Percentiles rank a stretch among this genome's conserved stretches.
Conservation (phyloP, 2,797 vertebrate species). For the Diplodus sargus region DNA sequence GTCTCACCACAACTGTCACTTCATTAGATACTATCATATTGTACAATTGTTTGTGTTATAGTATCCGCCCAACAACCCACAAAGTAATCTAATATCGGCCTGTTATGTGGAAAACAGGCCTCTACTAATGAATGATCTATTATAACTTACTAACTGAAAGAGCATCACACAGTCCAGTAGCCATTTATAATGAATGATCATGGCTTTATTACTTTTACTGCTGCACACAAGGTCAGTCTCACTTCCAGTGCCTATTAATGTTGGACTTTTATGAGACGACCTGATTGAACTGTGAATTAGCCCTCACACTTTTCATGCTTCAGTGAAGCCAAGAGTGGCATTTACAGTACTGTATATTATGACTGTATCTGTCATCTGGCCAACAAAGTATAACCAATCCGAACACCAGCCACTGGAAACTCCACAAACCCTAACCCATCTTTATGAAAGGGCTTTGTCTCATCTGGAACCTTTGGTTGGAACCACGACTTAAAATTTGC, state of each 20-base stretch:
- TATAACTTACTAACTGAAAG: background rate
- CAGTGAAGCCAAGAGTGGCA: slow-evolving; percentile 39
- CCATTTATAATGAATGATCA: slow-evolving; percentile 47
- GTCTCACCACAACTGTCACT: background rate
- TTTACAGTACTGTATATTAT: slow-evolving; percentile 26
- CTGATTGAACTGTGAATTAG: slow-evolving; percentile 56
- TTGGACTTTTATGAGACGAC: slow-evolving; percentile 50
- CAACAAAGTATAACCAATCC: background rate
- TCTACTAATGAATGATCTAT: slow-evolving; percentile 6
- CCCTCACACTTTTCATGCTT: slow-evolving; percentile 34
- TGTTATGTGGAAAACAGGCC: background rate
- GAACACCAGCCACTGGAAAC: too few relatives aligned
- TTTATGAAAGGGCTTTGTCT: too few relatives aligned
- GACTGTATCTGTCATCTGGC: slow-evolving; percentile 28
- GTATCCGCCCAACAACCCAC: background rate
- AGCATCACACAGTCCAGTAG: slow-evolving; percentile 2
- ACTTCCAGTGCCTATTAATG: slow-evolving; percentile 33
- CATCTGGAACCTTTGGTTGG: too few relatives aligned
- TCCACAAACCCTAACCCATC: too few relatives aligned
- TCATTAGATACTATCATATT: background rate
- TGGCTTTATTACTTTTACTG: slow-evolving; percentile 56
- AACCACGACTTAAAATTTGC: background rate
- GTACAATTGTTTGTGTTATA: background rate
- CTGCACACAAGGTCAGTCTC: slow-evolving; percentile 48
- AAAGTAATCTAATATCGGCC: background rate